Percentiles rank a stretch among this genome's conserved stretches.
phyloP scores from a whole-genome alignment of 1,140 invertebrate species.

The Gonioctena quinquepunctata region DNA sequence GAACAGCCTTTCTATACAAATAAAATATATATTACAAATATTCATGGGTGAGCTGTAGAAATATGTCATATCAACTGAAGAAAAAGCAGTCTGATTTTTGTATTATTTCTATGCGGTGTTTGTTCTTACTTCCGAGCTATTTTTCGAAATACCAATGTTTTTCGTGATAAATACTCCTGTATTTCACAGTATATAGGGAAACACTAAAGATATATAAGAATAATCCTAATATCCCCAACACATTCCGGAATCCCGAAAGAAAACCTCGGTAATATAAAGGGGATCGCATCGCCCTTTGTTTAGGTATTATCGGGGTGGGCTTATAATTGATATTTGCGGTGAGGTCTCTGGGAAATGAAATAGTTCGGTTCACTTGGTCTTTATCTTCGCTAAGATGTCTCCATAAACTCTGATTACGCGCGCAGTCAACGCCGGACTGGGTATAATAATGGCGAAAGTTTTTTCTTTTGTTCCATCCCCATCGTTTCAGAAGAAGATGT shows the following conservation, averaged over 20 bases:
- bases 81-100: no score
- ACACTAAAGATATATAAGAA: no score
- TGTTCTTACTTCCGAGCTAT: no score
- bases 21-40: no score
- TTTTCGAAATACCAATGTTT: no score
- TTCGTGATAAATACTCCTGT: no score
- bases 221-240: neutral
- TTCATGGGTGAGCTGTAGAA: no score
- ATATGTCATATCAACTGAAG: no score
- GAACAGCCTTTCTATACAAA: no score
- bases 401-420: conserved; percentile 52
- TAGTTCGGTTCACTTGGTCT: conserved; percentile 31
- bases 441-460: conserved; percentile 24
- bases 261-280: conserved; percentile 17
- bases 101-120: no score
- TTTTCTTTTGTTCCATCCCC: conserved; percentile 23
- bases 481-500: conserved; percentile 16
- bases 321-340: conserved; percentile 51
- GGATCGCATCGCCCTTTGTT: conserved; percentile 1
- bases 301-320: conserved; percentile 23
- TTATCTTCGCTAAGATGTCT: conserved; percentile 52
- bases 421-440: conserved; percentile 27
- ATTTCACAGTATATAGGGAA: no score
- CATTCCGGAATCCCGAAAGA: neutral
- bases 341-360: conserved; percentile 44